These are phyloP conservation scores for Enteromius viviparus DNA, from an alignment of 2,797 vertebrate species.

Conservation along the genomic window DNA sequence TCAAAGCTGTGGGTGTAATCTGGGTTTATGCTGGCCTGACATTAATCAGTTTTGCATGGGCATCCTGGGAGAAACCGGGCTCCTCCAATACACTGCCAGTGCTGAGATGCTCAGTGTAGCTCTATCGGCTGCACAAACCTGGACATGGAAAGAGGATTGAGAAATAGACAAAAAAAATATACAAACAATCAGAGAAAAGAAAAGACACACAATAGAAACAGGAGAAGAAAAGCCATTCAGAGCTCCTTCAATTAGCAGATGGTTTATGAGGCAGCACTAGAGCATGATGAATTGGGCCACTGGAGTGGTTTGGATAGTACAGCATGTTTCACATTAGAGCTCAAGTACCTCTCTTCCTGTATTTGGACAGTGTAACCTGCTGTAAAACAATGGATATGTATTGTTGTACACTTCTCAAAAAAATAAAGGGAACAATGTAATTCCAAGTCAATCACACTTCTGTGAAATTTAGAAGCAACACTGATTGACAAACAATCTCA, in stretches of 20 bases:
- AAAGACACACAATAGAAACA: slow-evolving; percentile 23
- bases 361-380: slow-evolving; percentile 3
- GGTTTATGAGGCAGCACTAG: slow-evolving; percentile 40
- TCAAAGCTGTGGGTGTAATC: slow-evolving; percentile 56
- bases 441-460: no score
- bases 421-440: no score
- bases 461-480: no score
- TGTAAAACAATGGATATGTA: not conserved
- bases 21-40: slow-evolving; percentile 59
- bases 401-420: not conserved
- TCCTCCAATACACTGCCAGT: slow-evolving; percentile 7
- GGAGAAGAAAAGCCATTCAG: slow-evolving; percentile 20
- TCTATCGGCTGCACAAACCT: slow-evolving; percentile 32
- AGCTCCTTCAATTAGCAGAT: slow-evolving; percentile 49
- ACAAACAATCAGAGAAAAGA: not conserved
- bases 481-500: no score
- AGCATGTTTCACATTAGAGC: slow-evolving; percentile 43
- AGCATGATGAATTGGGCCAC: slow-evolving; percentile 30
- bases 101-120: slow-evolving; percentile 3
- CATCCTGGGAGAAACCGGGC: slow-evolving; percentile 44
- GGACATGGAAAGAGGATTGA: slow-evolving; percentile 11
- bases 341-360: slow-evolving; percentile 34
- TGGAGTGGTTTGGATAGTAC: slow-evolving; percentile 50
- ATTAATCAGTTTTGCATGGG: slow-evolving; percentile 60
- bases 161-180: not conserved